Evolutionary conservation across 2,797 vertebrate species (phyloP).

Genomic region (Cichlasoma orientale): DNA sequence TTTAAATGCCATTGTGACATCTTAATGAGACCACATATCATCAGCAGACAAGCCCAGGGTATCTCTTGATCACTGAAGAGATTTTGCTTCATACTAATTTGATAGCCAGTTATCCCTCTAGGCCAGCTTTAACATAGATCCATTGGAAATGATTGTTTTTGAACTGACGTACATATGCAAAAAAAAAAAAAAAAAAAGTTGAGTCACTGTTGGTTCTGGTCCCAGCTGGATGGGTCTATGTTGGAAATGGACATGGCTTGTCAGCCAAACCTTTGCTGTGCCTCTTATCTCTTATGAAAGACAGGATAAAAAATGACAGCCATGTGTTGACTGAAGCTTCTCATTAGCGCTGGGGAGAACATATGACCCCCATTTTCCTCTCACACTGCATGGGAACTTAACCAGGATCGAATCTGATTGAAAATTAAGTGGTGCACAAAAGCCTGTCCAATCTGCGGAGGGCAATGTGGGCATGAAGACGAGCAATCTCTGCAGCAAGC

Average conservation of each 20-base stretch:
- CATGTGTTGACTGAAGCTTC: slow-evolving; percentile 70
- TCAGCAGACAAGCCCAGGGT: slow-evolving; percentile 10
- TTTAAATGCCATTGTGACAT: slow-evolving; percentile 18
- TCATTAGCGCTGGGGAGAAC: slow-evolving; percentile 67
- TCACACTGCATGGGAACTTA: slow-evolving; percentile 45
- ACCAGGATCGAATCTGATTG: slow-evolving; percentile 73
- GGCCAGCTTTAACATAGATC: slow-evolving; percentile 16
- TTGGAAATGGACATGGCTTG: slow-evolving; percentile 43
- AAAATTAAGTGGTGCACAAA: slow-evolving; percentile 74
- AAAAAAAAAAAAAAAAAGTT: slow-evolving; percentile 32
- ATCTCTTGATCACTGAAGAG: slow-evolving; percentile 26
- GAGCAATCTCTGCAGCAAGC: slow-evolving; percentile 45
- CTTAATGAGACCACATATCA: slow-evolving; percentile 34
- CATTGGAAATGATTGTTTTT: slow-evolving; percentile 49
- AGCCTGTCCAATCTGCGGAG: slow-evolving; percentile 63
- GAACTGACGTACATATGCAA: slow-evolving; percentile 48
- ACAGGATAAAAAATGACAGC: slow-evolving; percentile 63
- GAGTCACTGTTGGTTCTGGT: slow-evolving; percentile 40
- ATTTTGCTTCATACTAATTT: slow-evolving; percentile 41
- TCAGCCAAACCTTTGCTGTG: slow-evolving; percentile 38
- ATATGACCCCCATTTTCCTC: slow-evolving; percentile 59
- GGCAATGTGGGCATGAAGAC: slow-evolving; percentile 48
- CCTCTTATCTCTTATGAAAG: slow-evolving; percentile 52
- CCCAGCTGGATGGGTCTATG: slow-evolving; percentile 43
- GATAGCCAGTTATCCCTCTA: slow-evolving; percentile 50